A percentile compares a stretch with the other conserved stretches of the same genome.
These are phyloP conservation scores for Rosalia funebris DNA, from an alignment of 2,888 invertebrate species.

Conservation along the genomic window DNA sequence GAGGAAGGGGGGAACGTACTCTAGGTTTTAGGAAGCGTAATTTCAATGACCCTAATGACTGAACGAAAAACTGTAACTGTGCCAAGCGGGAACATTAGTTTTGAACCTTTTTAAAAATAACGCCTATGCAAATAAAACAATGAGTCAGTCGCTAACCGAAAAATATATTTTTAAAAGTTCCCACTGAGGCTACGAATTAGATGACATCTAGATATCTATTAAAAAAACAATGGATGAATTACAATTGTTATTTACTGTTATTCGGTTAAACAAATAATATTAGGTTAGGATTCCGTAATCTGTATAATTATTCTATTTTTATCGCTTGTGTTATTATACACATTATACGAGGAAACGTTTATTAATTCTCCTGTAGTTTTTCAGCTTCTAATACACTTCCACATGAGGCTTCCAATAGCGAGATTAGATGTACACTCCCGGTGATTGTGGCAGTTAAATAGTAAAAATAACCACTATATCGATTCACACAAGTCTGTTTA, in stretches of 20 bases:
- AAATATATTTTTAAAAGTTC: constrained; percentile 14
- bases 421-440: too few relatives aligned
- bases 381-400: too few relatives aligned
- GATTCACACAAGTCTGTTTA: too few relatives aligned
- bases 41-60: constrained; percentile 50
- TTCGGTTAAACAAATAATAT: neutral
- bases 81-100: constrained; percentile 41
- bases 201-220: too few relatives aligned
- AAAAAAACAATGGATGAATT: too few relatives aligned
- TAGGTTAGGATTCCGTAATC: neutral
- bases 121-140: constrained; percentile 22
- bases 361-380: neutral
- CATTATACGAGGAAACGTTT: neutral
- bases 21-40: constrained; percentile 22
- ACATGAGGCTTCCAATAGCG: too few relatives aligned
- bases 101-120: constrained; percentile 24
- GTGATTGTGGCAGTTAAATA: too few relatives aligned
- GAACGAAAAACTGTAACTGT: constrained; percentile 38
- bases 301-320: neutral
- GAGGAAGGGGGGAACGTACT: neutral
- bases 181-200: neutral
- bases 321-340: neutral
- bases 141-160: constrained; percentile 16
- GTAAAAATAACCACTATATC: too few relatives aligned
- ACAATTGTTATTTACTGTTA: neutral